Evolutionary conservation across 1,140 invertebrate species (phyloP).

Genomic region (Helicoverpa zea): DNA sequence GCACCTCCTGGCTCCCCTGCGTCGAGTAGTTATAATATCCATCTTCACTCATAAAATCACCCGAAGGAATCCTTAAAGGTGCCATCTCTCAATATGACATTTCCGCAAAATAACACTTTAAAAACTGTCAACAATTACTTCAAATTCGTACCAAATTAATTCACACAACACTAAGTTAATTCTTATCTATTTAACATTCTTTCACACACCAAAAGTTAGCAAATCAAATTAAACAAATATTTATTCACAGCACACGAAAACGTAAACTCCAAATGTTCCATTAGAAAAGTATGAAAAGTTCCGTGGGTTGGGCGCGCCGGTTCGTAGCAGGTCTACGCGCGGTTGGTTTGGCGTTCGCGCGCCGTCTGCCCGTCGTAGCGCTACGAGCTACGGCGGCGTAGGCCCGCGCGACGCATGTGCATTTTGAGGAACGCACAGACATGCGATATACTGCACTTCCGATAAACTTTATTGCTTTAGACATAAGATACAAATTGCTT

Average conservation of each 20-base stretch:
- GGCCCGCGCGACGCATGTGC: constrained; percentile 79
- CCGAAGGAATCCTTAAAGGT: constrained; percentile 70
- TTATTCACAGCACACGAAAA: constrained; percentile 60
- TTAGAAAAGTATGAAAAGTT: constrained; percentile 83
- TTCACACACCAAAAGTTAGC: constrained; percentile 63
- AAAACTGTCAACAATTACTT: constrained; percentile 52
- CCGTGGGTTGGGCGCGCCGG: constrained; percentile 57
- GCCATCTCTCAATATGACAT: constrained; percentile 68
- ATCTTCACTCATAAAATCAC: constrained; percentile 75
- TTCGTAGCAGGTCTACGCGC: constrained; percentile 74
- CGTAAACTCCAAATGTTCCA: constrained; percentile 54
- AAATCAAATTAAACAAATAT: constrained; percentile 56
- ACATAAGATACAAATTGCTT: constrained; percentile 58
- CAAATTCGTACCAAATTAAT: constrained; percentile 20
- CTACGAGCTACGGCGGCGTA: constrained; percentile 66
- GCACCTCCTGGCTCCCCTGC: constrained; percentile 64
- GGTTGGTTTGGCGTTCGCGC: constrained; percentile 68
- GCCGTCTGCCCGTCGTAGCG: constrained; percentile 74
- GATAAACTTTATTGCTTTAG: constrained; percentile 51
- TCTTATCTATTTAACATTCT: constrained; percentile 39
- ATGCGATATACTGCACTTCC: constrained; percentile 44
- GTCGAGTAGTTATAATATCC: constrained; percentile 69
- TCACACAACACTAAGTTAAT: constrained; percentile 55
- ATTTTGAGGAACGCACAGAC: constrained; percentile 61
- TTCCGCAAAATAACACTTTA: constrained; percentile 38